Percentiles rank a stretch among this genome's conserved stretches.
These are phyloP conservation scores for Xylocopa sonorina DNA, from an alignment of 1,140 invertebrate species.

Conservation along the genomic window DNA sequence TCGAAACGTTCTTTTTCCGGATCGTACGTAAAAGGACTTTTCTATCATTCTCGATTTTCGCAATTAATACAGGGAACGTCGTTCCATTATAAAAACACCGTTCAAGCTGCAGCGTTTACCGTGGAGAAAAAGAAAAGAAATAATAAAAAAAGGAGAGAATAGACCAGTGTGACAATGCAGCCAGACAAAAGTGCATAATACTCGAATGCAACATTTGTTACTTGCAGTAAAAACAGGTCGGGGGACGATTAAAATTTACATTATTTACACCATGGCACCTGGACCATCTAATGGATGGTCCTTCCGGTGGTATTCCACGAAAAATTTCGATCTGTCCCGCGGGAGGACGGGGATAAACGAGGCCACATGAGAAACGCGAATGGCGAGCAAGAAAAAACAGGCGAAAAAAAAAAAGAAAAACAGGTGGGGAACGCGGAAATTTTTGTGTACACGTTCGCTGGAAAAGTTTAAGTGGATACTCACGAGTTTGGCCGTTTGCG, in stretches of 20 bases:
- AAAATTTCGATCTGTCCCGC: conserved; percentile 61
- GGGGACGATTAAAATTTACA: conserved; percentile 41
- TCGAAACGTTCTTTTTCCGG: too few relatives aligned
- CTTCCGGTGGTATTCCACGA: conserved; percentile 40
- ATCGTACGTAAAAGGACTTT: too few relatives aligned
- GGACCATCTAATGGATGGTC: conserved; percentile 32
- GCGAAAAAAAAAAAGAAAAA: neutral
- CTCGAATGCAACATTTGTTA: neutral
- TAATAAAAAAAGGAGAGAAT: too few relatives aligned
- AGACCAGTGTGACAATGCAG: neutral
- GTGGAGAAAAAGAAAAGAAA: neutral
- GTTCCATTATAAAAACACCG: too few relatives aligned
- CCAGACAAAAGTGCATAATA: neutral
- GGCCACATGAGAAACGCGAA: conserved; percentile 12
- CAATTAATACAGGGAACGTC: too few relatives aligned
- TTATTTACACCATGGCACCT: conserved; percentile 28
- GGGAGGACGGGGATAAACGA: conserved; percentile 36
- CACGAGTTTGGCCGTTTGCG: conserved; percentile 97
- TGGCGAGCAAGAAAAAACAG: neutral
- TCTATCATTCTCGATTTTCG: too few relatives aligned
- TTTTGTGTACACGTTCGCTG: neutral
- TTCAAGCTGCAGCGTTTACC: neutral
- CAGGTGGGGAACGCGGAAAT: neutral
- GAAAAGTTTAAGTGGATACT: conserved; percentile 79
- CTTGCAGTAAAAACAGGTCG: neutral